Base-by-base conservation (phyloP, 2,113 vertebrate genomes). In the Heloderma charlesbogerti region DNA sequence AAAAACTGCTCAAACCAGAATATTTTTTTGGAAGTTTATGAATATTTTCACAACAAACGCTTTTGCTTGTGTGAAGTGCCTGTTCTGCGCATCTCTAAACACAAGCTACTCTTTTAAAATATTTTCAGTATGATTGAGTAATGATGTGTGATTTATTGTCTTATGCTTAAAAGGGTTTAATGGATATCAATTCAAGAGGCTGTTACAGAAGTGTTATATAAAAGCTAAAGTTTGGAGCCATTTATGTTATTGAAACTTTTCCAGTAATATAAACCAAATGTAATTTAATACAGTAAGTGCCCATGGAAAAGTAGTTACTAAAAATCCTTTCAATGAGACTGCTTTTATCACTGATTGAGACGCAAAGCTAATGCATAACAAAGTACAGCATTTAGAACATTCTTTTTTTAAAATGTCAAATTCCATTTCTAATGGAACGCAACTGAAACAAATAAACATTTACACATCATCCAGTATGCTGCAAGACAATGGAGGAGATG, bases 201-300 rank as follows among this genome's bases (percentile, higher is more conserved):
- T 93, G 88, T 75, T 16, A 6, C 89, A 67, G 91, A 94, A 74
- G n/a, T 12, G 69, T 18, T 80, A 86, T 72, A 94, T 89, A 93
- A 94, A 91, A 66, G 69, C 6, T 89, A 88, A 67, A 90, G 71
- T 92, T 93, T 92, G 78, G 75, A 94, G 77, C 22, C 89, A 90
- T 93, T 95, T 94, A 77, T 54, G 43, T 63, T 93, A 90, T 12
- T 91, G 75, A 27, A 91, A 91, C 25, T 54, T 83, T 75, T 75
- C 88, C 45, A 92, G 43, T 16, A 15, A 27, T 22, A 92, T 63
- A 87, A 94, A 96, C 94, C 93, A 95, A 95, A 96, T 93, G 92
- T 94, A 82, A 85, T 34, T 85, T 92, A 94, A 95, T 91, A 90
- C 60, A 94, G 43, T 93, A 87, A 93, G 15, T 80, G 84, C 3